Percentiles rank a stretch among this genome's conserved stretches.
Conservation (phyloP, 2,113 vertebrate genomes). For the Perca schrenkii region DNA sequence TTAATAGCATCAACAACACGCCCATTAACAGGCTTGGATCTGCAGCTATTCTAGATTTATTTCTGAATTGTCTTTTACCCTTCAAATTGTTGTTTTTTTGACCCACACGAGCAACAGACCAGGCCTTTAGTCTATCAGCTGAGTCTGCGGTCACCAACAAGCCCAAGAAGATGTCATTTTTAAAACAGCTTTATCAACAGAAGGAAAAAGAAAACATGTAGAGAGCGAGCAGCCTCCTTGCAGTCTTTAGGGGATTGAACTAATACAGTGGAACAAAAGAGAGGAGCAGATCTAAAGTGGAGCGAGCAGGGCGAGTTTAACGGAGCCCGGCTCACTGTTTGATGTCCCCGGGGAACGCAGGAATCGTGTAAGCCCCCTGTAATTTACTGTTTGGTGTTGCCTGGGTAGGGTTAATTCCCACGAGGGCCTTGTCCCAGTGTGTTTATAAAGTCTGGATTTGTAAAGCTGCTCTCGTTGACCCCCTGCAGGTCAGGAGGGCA, state of each 20-base stretch:
- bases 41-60: neutral
- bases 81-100: neutral
- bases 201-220: neutral
- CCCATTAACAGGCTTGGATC: neutral
- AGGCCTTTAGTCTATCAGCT: neutral
- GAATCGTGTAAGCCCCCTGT: slow-evolving; percentile 73
- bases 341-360: slow-evolving; percentile 72
- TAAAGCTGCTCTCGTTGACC: slow-evolving; percentile 77
- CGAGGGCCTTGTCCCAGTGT: slow-evolving; percentile 65
- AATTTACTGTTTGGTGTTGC: slow-evolving; percentile 78
- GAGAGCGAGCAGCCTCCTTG: slow-evolving; percentile 49
- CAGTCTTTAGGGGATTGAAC: slow-evolving; percentile 40
- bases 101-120: neutral
- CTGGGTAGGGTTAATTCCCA: slow-evolving; percentile 76
- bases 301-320: slow-evolving; percentile 45
- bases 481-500: slow-evolving; percentile 69
- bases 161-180: neutral
- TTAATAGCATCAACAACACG: neutral
- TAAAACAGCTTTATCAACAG: neutral
- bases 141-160: neutral
- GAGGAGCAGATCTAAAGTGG: slow-evolving; percentile 64
- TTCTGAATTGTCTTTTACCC: neutral
- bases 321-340: slow-evolving; percentile 52
- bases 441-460: slow-evolving; percentile 77
- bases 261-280: slow-evolving; percentile 73